phyloP scores from a whole-genome alignment of 2,888 invertebrate species.

The Bellardia pandia region DNA sequence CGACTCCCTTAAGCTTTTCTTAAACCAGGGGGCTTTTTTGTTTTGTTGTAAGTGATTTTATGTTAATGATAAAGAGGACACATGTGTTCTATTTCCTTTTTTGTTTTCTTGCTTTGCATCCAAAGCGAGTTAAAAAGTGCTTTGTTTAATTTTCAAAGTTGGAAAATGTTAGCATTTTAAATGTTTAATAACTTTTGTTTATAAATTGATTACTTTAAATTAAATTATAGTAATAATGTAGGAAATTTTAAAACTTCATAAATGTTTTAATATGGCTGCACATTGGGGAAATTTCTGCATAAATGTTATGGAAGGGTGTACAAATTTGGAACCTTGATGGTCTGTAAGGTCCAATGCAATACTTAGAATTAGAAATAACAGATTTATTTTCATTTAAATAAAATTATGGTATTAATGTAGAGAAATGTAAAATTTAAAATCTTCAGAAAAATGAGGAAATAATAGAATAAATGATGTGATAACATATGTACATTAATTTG shows the following conservation, averaged over 20 bases:
- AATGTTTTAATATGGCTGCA: too few species aligned
- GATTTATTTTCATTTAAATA: neutral
- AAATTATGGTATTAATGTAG: neutral
- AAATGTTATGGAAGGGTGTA: too few species aligned
- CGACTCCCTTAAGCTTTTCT: slow-evolving; percentile 60
- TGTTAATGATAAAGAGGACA: slow-evolving; percentile 56
- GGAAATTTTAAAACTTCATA: neutral
- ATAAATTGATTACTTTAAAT: slow-evolving; percentile 6
- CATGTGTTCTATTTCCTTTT: slow-evolving; percentile 48
- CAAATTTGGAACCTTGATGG: too few species aligned
- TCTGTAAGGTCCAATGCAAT: too few species aligned
- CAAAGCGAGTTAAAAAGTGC: slow-evolving; percentile 38
- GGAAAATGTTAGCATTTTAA: slow-evolving; percentile 1
- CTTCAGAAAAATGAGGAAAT: too few species aligned
- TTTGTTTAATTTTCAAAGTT: slow-evolving; percentile 8
- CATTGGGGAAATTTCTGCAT: too few species aligned
- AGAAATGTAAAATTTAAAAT: neutral
- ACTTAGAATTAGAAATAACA: too few species aligned
- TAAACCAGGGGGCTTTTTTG: slow-evolving; percentile 41
- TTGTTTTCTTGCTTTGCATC: neutral
- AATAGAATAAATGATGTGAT: too few species aligned
- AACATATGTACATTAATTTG: too few species aligned
- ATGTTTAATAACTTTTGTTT: neutral
- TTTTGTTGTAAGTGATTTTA: slow-evolving; percentile 49
- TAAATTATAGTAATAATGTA: neutral